Evolutionary conservation across 2,888 invertebrate genomes (phyloP).

Genomic region (Brenthis hecate): DNA sequence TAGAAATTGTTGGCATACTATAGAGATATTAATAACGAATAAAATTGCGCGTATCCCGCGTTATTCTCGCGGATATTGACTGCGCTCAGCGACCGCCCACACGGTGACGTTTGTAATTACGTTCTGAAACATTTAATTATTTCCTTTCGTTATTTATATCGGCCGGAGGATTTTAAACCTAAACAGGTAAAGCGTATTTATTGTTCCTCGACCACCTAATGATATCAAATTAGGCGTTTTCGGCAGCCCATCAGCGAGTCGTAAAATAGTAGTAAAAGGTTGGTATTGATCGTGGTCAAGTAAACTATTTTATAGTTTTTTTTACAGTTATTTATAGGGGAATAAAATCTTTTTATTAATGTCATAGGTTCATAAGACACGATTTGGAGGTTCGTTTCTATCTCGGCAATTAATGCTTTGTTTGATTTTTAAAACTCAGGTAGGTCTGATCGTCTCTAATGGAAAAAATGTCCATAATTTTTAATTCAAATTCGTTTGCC

Average conservation of each 20-base stretch:
- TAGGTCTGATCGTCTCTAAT: slow-evolving; percentile 4
- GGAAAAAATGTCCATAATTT: background rate
- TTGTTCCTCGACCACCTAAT: slow-evolving; percentile 71
- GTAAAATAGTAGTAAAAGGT: slow-evolving; percentile 75
- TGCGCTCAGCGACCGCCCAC: slow-evolving; percentile 30
- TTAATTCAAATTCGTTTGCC: background rate
- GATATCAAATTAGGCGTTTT: slow-evolving; percentile 77
- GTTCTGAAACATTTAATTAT: slow-evolving; percentile 47
- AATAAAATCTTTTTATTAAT: slow-evolving; percentile 76
- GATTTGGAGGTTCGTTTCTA: slow-evolving; percentile 30
- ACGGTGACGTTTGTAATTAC: slow-evolving; percentile 42
- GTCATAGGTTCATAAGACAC: slow-evolving; percentile 62
- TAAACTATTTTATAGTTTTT: slow-evolving; percentile 77
- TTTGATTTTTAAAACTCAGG: slow-evolving; percentile 34
- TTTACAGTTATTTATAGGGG: slow-evolving; percentile 79
- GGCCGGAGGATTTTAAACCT: slow-evolving; percentile 11
- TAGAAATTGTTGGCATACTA: slow-evolving; percentile 9
- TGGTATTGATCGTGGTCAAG: slow-evolving; percentile 72
- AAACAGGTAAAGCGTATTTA: slow-evolving; percentile 68
- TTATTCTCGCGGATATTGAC: slow-evolving; percentile 30
- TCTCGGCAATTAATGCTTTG: slow-evolving; percentile 36
- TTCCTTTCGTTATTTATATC: slow-evolving; percentile 40
- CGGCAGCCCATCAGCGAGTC: slow-evolving; percentile 68
- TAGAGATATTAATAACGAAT: slow-evolving; percentile 25
- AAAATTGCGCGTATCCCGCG: slow-evolving; percentile 24